Conservation (phyloP, 2,888 invertebrate species). For the Rhagonycha lutea region DNA sequence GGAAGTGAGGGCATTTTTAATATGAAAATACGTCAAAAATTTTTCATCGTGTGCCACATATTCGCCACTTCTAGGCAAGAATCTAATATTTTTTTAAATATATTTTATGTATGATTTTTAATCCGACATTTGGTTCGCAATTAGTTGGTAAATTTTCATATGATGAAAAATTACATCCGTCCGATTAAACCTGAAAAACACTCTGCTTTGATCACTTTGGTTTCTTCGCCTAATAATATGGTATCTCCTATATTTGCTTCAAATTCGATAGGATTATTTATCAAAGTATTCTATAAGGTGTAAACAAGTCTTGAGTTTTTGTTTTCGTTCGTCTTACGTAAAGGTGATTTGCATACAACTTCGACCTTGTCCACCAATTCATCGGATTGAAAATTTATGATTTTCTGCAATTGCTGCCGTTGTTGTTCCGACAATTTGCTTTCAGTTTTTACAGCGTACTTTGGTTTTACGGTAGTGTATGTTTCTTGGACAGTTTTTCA, state of each 20-base stretch:
- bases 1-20: constrained; percentile 15
- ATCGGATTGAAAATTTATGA: neutral
- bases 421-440: neutral
- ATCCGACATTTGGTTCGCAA: constrained; percentile 5
- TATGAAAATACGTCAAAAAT: constrained; percentile 24
- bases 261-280: neutral
- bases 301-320: neutral
- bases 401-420: neutral
- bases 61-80: constrained; percentile 4
- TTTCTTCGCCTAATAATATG: neutral
- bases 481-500: constrained; percentile 13
- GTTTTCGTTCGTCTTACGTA: neutral
- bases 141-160: constrained; percentile 14
- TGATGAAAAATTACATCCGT: neutral
- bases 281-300: neutral
- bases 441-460: neutral
- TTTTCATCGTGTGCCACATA: constrained; percentile 15
- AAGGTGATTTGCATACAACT: neutral
- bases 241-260: neutral
- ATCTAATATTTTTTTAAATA: neutral
- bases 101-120: neutral
- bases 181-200: neutral
- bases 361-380: neutral
- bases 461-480: neutral
- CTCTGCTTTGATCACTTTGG: neutral